Percentiles rank a stretch among this genome's conserved stretches.
phyloP scores from a whole-genome alignment of 2,113 vertebrate genomes.

The Pampusana beccarii region DNA sequence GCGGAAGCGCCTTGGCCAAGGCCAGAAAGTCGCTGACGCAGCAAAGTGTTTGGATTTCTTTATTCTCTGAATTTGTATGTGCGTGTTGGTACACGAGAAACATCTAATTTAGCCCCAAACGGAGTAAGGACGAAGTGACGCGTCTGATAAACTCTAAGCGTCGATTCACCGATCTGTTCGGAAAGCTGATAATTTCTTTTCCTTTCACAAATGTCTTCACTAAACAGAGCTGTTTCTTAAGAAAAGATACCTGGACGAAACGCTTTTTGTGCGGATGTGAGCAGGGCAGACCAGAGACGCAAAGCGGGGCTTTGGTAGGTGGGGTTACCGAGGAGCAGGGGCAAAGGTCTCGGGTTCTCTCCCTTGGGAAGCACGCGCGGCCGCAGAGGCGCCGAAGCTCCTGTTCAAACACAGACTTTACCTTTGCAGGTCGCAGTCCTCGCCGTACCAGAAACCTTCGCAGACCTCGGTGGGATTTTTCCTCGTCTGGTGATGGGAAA shows the following conservation, averaged over 20 bases:
- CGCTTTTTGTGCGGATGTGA: background rate
- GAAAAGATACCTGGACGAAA: background rate
- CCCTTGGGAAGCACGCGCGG: rapidly evolving
- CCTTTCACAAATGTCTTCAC: background rate
- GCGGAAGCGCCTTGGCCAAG: background rate
- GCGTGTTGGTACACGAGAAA: rapidly evolving
- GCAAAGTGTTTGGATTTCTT: background rate
- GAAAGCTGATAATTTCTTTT: background rate
- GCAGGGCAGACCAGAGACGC: background rate
- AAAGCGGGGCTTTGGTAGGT: background rate
- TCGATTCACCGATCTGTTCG: rapidly evolving
- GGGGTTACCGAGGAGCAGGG: background rate
- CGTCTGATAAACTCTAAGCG: rapidly evolving
- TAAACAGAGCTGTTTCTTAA: background rate
- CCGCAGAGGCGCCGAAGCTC: background rate
- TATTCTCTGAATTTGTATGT: background rate
- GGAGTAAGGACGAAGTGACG: background rate
- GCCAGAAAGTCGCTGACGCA: background rate
- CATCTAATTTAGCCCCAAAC: rapidly evolving
- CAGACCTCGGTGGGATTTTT: background rate
- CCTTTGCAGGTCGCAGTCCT: background rate
- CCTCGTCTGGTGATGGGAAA: rapidly evolving
- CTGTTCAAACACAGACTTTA: background rate
- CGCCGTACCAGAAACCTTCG: background rate
- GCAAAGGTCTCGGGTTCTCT: background rate